Base-by-base conservation (phyloP, 1,140 invertebrate species). In the Grapholita molesta region DNA sequence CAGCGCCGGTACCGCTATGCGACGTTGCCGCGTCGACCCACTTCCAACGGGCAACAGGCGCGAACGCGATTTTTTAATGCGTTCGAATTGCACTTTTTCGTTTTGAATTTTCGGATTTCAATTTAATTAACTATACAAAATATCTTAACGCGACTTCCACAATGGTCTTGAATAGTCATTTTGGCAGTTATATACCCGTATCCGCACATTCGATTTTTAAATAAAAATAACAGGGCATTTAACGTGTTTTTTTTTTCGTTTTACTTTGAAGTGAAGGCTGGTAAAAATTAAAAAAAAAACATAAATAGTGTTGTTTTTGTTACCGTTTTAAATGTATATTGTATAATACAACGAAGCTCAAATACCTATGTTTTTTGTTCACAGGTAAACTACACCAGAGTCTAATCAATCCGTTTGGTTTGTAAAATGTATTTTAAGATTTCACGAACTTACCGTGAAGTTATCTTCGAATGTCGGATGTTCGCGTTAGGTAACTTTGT, bases 11-110 rank as follows among this genome's bases (percentile, higher is more conserved):
- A 84, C 84, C 86, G 86, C 86, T 88, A 86, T 73, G 82, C 83
- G 80, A 74, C 76, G 83, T 85, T 85, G 84, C 82, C 84, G 77
- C 66, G 69, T 72, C 83, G 84, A 83, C 82, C 83, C 80, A 82
- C 76, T 82, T 84, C 76, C 75, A 73, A 70, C 66, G 75, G 83
- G 78, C 80, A 85, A 80, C 79, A 75, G 78, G 76, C 78, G 74
- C 73, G 68, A 72, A 75, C 78, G 74, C 73, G 68, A 72, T 79
- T 84, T 84, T 82, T 83, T 80, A 71, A 74, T 78, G 76, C 72
- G 24, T 70, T 75, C 72, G 80, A 82, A 83, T 84, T 80, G 70
- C 64, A 70, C 68, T 68, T 68, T 53, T 77, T 77, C 78, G 72
- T 80, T 82, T 82, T 76, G 25, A 28, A 25, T 12, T 61, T 61